Evolutionary conservation across 2,797 vertebrate genomes (phyloP).

Genomic region (Acanthiza pusilla): DNA sequence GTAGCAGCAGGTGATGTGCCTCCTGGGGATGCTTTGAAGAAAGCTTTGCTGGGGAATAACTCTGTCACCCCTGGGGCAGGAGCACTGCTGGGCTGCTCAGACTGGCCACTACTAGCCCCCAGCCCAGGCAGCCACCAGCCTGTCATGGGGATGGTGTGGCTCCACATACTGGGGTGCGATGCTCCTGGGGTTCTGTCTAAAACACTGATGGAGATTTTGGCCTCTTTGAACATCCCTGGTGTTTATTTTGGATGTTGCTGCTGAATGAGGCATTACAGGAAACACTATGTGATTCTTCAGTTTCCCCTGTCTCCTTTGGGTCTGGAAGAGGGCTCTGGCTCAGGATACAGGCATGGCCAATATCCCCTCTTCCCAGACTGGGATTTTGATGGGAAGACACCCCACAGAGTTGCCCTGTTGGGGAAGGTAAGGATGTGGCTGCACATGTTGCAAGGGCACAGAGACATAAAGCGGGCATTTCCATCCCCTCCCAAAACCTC

Average conservation of each 20-base stretch:
- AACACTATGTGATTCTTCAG: not conserved
- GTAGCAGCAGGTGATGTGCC: not conserved
- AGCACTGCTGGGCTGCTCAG: not conserved
- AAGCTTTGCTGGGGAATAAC: not conserved
- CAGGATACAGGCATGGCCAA: not conserved
- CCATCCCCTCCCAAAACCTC: not conserved
- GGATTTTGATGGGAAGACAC: not conserved
- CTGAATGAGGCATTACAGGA: not conserved
- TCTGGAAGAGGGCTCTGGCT: not conserved
- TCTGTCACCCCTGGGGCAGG: not conserved
- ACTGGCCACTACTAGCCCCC: not conserved
- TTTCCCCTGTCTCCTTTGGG: not conserved
- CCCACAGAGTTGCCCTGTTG: not conserved
- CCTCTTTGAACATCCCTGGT: not conserved
- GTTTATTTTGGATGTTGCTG: constrained; percentile 28
- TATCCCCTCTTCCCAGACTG: not conserved
- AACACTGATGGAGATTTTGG: not conserved
- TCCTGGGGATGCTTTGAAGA: not conserved
- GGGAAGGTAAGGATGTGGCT: not conserved
- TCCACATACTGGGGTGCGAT: rapidly evolving
- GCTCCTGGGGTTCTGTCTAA: not conserved
- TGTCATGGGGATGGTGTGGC: not conserved
- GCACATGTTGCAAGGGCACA: not conserved
- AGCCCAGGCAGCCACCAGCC: not conserved
- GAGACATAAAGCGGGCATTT: not conserved